Conservation (phyloP, 2,888 invertebrate species). For the Tetranychus piercei region DNA sequence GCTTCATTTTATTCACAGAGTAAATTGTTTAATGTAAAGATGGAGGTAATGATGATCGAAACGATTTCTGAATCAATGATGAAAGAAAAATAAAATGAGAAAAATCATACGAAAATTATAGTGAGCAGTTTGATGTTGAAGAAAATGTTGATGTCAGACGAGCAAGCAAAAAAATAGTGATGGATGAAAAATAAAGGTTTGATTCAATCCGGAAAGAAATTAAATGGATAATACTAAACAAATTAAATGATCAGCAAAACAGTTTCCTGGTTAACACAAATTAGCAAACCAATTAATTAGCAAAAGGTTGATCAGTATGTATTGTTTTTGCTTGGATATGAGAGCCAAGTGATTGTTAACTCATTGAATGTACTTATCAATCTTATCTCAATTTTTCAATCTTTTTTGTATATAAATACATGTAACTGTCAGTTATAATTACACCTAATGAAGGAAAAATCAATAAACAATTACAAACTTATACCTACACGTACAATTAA, state of each 20-base stretch:
- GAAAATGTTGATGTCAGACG: too few relatives aligned
- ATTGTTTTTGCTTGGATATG: neutral
- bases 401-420: neutral
- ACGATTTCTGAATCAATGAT: neutral
- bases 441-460: neutral
- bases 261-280: neutral
- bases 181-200: neutral
- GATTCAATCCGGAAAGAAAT: neutral
- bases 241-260: neutral
- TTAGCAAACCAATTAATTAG: neutral
- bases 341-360: neutral
- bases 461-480: neutral
- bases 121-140: too few relatives aligned
- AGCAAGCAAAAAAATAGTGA: neutral
- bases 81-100: neutral
- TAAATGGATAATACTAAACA: neutral
- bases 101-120: too few relatives aligned
- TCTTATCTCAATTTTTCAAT: neutral
- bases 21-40: neutral
- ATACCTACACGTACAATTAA: neutral
- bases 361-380: neutral
- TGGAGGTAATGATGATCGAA: neutral
- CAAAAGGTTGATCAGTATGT: neutral
- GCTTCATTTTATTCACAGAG: neutral
- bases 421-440: neutral